Evolutionary conservation across 2,113 vertebrate genomes (phyloP).

Genomic region (Gorsachius goisagi): DNA sequence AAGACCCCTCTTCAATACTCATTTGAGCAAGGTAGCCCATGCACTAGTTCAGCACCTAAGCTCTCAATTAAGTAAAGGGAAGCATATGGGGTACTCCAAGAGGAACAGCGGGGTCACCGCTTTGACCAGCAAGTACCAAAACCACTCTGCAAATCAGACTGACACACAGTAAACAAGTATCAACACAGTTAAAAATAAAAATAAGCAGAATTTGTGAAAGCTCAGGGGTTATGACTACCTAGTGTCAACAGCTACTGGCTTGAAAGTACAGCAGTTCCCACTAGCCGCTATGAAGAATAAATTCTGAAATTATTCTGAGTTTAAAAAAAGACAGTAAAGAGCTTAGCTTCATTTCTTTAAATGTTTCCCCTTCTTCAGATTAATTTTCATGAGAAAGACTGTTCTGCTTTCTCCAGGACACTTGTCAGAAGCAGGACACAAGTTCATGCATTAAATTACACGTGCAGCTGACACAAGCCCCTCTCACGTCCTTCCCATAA

Average conservation of each 20-base stretch:
- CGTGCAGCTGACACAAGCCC: not conserved
- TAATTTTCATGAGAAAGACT: not conserved
- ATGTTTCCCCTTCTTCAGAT: not conserved
- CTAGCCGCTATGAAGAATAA: not conserved
- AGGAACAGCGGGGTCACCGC: fast-evolving
- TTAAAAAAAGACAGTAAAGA: not conserved
- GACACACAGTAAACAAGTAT: not conserved
- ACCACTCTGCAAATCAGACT: not conserved
- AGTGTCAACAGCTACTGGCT: not conserved
- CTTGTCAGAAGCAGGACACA: not conserved
- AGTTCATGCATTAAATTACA: not conserved
- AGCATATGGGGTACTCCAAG: fast-evolving
- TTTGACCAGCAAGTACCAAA: not conserved
- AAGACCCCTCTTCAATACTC: not conserved
- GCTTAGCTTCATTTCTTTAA: not conserved
- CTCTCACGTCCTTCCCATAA: not conserved
- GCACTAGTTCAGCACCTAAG: not conserved
- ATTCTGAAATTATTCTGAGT: not conserved
- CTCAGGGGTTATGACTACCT: not conserved
- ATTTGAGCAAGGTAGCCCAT: not conserved
- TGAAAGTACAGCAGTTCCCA: not conserved
- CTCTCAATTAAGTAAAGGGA: not conserved
- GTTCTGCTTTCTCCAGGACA: not conserved
- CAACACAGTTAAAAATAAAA: not conserved
- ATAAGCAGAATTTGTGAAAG: not conserved